phyloP scores from a whole-genome alignment of 2,797 vertebrate genomes.

The Tinamus major region DNA sequence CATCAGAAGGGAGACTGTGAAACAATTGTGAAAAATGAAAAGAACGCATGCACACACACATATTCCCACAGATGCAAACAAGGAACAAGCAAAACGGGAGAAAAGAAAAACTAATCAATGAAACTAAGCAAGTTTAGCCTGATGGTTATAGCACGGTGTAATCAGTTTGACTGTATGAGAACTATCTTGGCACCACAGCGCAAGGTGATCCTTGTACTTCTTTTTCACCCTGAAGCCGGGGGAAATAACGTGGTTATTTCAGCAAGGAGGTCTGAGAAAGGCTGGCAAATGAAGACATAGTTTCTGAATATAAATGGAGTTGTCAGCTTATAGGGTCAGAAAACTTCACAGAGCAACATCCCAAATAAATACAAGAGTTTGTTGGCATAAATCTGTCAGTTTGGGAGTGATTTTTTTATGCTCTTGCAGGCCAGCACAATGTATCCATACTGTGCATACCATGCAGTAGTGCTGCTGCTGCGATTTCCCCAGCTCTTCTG shows the following conservation, averaged over 20 bases:
- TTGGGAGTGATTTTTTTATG: not conserved
- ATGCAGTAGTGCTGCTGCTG: not conserved
- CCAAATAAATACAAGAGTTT: not conserved
- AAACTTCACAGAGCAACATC: not conserved
- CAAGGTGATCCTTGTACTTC: not conserved
- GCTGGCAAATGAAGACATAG: not conserved
- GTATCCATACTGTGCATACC: not conserved
- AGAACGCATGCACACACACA: not conserved
- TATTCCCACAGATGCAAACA: constrained; percentile 17
- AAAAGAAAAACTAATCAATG: not conserved
- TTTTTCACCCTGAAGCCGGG: rapidly evolving
- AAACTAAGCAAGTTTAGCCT: not conserved
- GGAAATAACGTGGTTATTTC: not conserved
- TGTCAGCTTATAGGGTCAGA: not conserved
- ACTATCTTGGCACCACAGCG: not conserved
- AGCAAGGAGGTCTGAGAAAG: rapidly evolving
- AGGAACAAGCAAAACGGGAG: not conserved
- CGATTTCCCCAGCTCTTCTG: not conserved
- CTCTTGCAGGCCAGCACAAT: not conserved
- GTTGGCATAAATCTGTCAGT: not conserved
- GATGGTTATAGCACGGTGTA: not conserved
- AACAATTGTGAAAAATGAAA: not conserved
- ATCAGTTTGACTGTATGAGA: not conserved
- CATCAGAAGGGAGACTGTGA: constrained; percentile 27
- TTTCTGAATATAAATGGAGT: not conserved